Evolutionary conservation across 2,113 vertebrate genomes (phyloP).

Genomic region (Nothoprocta perdicaria): DNA sequence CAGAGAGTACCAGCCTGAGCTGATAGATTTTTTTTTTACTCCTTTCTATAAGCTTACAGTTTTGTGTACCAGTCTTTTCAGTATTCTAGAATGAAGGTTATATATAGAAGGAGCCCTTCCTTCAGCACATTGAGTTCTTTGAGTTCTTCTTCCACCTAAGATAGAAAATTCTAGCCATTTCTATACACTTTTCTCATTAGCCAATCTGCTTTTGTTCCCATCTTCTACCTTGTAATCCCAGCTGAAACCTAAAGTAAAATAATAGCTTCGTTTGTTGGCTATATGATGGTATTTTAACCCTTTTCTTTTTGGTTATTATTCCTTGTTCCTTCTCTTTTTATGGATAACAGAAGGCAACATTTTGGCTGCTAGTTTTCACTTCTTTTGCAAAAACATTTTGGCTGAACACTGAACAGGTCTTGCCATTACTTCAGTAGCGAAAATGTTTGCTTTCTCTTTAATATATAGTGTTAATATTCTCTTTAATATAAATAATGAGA

Average conservation of each 20-base stretch:
- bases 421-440: not conserved
- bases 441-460: constrained; percentile 8
- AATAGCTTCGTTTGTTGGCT: not conserved
- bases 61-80: not conserved
- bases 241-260: not conserved
- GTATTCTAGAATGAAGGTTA: not conserved
- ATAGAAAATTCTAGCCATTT: not conserved
- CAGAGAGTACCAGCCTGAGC: not conserved
- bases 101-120: not conserved
- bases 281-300: not conserved
- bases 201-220: not conserved
- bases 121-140: not conserved
- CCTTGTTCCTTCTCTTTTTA: not conserved
- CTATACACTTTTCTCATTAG: not conserved
- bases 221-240: not conserved
- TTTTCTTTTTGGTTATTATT: not conserved
- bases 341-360: not conserved
- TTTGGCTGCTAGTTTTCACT: not conserved
- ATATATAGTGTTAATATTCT: not conserved
- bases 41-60: not conserved
- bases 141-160: not conserved
- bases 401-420: not conserved
- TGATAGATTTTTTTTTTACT: not conserved
- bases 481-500: not conserved
- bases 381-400: not conserved